Conservation (phyloP, 2,797 vertebrate species). For the Catamblyrhynchus diadema region DNA sequence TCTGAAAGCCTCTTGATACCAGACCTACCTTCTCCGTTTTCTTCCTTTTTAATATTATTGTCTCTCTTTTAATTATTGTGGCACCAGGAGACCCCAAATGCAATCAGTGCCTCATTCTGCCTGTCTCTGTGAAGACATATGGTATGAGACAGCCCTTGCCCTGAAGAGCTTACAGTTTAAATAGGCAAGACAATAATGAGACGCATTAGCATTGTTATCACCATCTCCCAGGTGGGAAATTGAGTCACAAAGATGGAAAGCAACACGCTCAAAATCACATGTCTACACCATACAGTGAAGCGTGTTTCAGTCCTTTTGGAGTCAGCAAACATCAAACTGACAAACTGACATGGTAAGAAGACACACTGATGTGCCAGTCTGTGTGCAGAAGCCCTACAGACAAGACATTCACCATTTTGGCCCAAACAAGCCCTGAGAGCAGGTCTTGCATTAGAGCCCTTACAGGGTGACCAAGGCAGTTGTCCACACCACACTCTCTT, state of each 20-base stretch:
- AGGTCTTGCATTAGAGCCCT: not conserved
- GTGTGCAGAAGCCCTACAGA: not conserved
- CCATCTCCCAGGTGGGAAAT: constrained; percentile 34
- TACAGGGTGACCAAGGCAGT: not conserved
- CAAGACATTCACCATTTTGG: not conserved
- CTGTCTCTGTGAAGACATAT: constrained; percentile 61
- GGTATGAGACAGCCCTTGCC: constrained; percentile 57
- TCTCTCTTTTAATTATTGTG: constrained; percentile 64
- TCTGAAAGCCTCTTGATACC: constrained; percentile 11
- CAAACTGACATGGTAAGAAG: not conserved
- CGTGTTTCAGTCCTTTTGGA: not conserved
- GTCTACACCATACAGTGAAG: not conserved
- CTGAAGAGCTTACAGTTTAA: constrained; percentile 61
- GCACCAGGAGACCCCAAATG: constrained; percentile 59
- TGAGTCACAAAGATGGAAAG: constrained; percentile 46
- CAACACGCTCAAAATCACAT: constrained; percentile 10
- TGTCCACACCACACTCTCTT: not conserved
- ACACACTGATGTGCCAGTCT: not conserved
- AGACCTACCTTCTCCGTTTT: constrained; percentile 35
- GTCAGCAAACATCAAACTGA: not conserved
- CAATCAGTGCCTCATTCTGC: constrained; percentile 59
- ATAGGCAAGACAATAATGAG: constrained; percentile 63
- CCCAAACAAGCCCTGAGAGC: not conserved
- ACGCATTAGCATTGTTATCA: constrained; percentile 58
- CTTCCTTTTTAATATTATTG: constrained; percentile 56